phyloP scores from a whole-genome alignment of 2,797 vertebrate species.

The Cirrhinus mrigala region DNA sequence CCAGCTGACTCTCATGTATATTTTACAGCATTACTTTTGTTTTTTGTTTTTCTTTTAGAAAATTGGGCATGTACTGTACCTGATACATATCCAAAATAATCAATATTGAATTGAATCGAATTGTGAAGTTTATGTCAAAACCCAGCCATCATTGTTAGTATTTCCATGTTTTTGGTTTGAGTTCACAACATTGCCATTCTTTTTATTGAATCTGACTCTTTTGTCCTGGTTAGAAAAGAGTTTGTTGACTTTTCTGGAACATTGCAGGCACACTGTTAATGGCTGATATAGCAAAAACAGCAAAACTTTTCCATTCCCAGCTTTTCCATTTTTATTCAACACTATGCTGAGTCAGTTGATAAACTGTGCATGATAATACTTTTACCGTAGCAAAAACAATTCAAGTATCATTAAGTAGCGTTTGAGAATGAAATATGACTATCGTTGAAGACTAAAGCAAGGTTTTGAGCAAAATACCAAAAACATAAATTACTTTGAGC shows the following conservation, averaged over 20 bases:
- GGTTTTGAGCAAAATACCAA: conserved; percentile 9
- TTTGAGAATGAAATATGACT: conserved; percentile 13
- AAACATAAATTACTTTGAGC: background rate
- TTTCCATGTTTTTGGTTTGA: background rate
- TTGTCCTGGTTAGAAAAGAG: background rate
- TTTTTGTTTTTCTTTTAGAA: no score
- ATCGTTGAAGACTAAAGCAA: background rate
- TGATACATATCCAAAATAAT: no score
- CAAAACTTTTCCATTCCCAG: conserved; percentile 20
- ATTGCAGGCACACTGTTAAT: conserved; percentile 1
- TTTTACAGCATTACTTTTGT: no score
- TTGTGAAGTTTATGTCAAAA: no score
- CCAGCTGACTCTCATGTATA: no score
- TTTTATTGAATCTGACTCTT: background rate
- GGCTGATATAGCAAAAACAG: conserved; percentile 17
- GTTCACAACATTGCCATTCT: background rate
- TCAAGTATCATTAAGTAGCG: background rate
- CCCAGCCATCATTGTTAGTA: no score
- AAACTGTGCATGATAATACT: background rate
- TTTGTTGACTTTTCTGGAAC: conserved; percentile 3
- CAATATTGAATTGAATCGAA: no score
- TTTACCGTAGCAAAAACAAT: background rate
- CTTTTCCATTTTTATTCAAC: background rate
- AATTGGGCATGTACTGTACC: no score
- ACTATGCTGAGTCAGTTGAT: background rate